Base-by-base conservation (phyloP, 1,140 invertebrate genomes). In the Tribolium madens region DNA sequence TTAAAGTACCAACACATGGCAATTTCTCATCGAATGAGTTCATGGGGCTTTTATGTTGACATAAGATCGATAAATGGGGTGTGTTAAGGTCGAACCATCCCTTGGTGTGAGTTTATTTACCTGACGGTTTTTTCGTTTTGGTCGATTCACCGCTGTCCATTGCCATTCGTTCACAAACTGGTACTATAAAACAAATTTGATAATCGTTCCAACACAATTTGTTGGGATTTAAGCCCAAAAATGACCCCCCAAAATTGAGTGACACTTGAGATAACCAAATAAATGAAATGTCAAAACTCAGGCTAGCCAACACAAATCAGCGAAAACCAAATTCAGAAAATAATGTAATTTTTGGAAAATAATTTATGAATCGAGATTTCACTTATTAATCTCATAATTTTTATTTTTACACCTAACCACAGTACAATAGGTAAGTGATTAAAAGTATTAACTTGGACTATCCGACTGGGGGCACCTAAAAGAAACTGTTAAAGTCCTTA, bases 71-170 rank as follows among this genome's bases (percentile, higher is more conserved):
- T 79, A 78, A 77, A 71, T 75, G 73, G 57, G 74, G 47, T 48
- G 60, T 52, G 64, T 74, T 10, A 64, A 57, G 36, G 21, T 75
- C 17, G 46, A 33, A 33, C 42, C 13, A 42, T 15, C 26, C 57
- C 31, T 52, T 52, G 12, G 60, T 36, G 69, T 50, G 18, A 47
- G 14, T 47, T 47, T 48, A 78, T 75, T 77, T 80, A 83, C 82
- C 82, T 48, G 82, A 83, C 2, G 82, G 82, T 75, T 82, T 80
- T 78, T 83, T 83, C 2, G 77, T 80, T 80, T 80, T 83, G 4
- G 64, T n/a, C 53, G 77, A 70, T 26, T 83, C 83, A 42, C 73
- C 42, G 48, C 26, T 78, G 10, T 83, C 82, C 12, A 60, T 48
- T 47, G 81, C 75, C 81, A 82, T 82, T 6, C n/a, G 57, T 33